Base-by-base conservation (phyloP, 2,797 vertebrate species). In the Channallabes apus region DNA sequence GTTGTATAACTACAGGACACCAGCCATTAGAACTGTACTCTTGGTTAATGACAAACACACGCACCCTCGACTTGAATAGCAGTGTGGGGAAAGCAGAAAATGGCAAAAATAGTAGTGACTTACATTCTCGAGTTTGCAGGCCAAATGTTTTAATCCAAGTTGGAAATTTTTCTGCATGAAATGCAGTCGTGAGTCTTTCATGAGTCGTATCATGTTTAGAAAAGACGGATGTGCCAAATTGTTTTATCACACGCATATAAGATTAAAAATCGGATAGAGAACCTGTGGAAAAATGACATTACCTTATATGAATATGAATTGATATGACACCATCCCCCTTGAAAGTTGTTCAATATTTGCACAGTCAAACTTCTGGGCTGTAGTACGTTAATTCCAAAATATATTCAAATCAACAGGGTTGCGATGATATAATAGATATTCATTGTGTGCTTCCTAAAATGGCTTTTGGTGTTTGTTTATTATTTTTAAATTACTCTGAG, bases 1-100 rank as follows among this genome's bases (percentile, higher is more conserved):
- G 92, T 89, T 89, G 91, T 91, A 90, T 92, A 87, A 89, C 86
- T 90, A 92, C 92, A 93, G 90, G 90, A 87, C 90, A 90, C 89
- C 84, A 85, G 85, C 41, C 83, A 82, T 56, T 75, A 83, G 86
- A 85, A 86, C 82, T 87, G 83, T 85, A 82, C 87, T 84, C 73
- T 85, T 84, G 86, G 85, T 85, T 88, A 91, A 89, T 90, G 85
- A 85, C 86, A 89, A 90, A 91, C 86, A 86, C 84, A 86, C 82
- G 35, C 80, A 68, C 82, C 29, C 62, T 83, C 27, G 80, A 85
- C 54, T 38, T 65, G 41, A 46, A 80, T 51, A 67, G 62, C n/a
- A 65, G 59, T 61, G 68, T 81, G 76, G 27, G 65, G 75, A 76
- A 86, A 35, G 73, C 41, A 65, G 65, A 71, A 59, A 58, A 77